Conservation (phyloP, 2,113 vertebrate species). For the Sakesphorus luctuosus region DNA sequence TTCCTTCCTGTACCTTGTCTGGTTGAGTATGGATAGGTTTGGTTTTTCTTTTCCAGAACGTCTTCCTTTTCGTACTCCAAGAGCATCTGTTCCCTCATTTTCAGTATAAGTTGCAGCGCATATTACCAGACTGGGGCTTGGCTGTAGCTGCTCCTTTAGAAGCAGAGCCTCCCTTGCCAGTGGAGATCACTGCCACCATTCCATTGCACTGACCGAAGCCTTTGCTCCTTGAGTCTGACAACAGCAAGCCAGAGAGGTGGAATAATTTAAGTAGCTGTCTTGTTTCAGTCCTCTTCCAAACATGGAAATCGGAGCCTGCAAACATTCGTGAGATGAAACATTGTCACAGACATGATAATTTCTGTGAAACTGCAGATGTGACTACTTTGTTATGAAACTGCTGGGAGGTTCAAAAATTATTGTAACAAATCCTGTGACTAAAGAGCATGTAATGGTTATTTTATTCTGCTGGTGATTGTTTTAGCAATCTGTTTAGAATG, state of each 20-base stretch:
- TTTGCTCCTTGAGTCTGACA: constrained; percentile 18
- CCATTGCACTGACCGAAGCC: not conserved
- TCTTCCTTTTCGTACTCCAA: not conserved
- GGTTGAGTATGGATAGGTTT: not conserved
- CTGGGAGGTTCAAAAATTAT: not conserved
- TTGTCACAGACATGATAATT: not conserved
- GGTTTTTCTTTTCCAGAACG: not conserved
- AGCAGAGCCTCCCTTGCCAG: not conserved
- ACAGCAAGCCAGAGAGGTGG: constrained; percentile 4
- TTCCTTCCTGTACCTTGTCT: not conserved
- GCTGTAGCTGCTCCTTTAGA: not conserved
- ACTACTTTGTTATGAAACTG: constrained; percentile 47
- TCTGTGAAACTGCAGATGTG: constrained; percentile 46
- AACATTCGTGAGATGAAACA: not conserved
- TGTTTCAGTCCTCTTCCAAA: constrained; percentile 55
- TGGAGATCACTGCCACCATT: constrained; percentile 4
- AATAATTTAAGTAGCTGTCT: constrained; percentile 26
- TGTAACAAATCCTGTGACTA: constrained; percentile 25
- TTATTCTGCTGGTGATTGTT: not conserved
- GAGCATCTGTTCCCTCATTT: not conserved
- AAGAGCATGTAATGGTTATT: constrained; percentile 16
- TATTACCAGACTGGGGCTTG: not conserved
- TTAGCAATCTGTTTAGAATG: not conserved
- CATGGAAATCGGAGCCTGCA: constrained; percentile 2
- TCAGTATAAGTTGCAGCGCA: not conserved